Evolutionary conservation across 2,797 vertebrate species (phyloP), one percentile per base, ranked within the genome.

Genomic region (Loris lydekkerianus): DNA sequence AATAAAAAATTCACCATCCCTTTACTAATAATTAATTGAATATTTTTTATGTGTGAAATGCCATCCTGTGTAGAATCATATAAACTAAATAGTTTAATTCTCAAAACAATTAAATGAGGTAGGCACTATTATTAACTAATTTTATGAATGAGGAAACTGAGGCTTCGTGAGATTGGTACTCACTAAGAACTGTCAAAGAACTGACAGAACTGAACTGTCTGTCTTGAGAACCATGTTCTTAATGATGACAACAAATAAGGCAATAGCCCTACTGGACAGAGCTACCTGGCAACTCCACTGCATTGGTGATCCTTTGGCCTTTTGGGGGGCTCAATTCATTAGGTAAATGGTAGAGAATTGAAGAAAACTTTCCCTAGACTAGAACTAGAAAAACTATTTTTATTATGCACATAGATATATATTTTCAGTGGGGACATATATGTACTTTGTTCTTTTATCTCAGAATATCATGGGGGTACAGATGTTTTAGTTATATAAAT

Each of bases 331-430:
- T 8, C 4, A 18, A 31, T 76, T 94, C 29, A 77, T 53, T 93
- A 96, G 34, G 37, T 34, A 56, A 58, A 70, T 84, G 27, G 15
- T 60, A 87, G 34, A 88, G n/a, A 92, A 69, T 21, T 49, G 15
- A 86, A 80, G 69, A 86, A 29, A 87, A 70, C 31, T 84, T 87
- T 87, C 29, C 75, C 37, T 88, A 56, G 46, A 72, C 17, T 73
- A 72, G 69, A 91, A 69, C 7, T 40, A 90, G 37, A 87, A 93
- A 95, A 76, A 31, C 73, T 78, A 69, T 92, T 86, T 53, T 72
- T 18, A 31, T 81, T 73, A 76, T 29, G 37, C 10, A 61, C 86
- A 23, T 89, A 14, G 88, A 9, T 53, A 53, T 53, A 53, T 15
- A 46, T 49, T 15, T 15, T 53, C 15, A 14, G 49, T 53, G 49